A percentile compares a stretch with the other conserved stretches of the same genome.
phyloP scores from a whole-genome alignment of 2,113 vertebrate genomes.

The Perca fluviatilis region DNA sequence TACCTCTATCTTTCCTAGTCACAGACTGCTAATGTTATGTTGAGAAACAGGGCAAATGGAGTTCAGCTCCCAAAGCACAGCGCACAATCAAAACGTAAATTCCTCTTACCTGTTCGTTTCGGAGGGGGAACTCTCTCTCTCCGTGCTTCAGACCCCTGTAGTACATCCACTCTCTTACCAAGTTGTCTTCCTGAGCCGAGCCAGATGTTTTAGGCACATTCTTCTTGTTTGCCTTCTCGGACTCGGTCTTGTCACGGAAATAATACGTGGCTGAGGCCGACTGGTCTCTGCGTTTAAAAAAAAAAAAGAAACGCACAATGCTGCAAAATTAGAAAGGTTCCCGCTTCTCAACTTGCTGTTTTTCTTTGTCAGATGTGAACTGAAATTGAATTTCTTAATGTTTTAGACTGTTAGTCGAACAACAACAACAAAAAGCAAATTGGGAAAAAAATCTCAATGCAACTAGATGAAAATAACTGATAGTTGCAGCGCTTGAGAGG shows the following conservation, averaged over 20 bases:
- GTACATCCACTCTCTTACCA: constrained; percentile 91
- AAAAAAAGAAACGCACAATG: background rate
- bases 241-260: constrained; percentile 76
- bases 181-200: constrained; percentile 26
- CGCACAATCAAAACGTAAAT: too few species aligned
- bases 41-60: background rate
- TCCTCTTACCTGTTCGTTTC: constrained; percentile 89
- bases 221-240: constrained; percentile 68
- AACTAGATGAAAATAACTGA: background rate
- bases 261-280: constrained; percentile 93
- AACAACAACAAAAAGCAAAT: background rate
- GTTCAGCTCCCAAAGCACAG: background rate
- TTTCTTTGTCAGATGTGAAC: background rate
- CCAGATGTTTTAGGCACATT: background rate
- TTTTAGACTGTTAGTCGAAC: too few species aligned
- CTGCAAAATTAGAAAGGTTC: background rate
- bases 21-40: background rate
- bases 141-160: constrained; percentile 82
- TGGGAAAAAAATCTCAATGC: background rate
- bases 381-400: too few species aligned
- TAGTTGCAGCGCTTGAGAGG: background rate
- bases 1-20: background rate
- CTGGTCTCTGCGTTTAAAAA: constrained; percentile 85
- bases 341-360: background rate
- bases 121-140: constrained; percentile 85